Evolutionary conservation across 2,113 vertebrate species (phyloP).

Genomic region (Mustela lutreola): DNA sequence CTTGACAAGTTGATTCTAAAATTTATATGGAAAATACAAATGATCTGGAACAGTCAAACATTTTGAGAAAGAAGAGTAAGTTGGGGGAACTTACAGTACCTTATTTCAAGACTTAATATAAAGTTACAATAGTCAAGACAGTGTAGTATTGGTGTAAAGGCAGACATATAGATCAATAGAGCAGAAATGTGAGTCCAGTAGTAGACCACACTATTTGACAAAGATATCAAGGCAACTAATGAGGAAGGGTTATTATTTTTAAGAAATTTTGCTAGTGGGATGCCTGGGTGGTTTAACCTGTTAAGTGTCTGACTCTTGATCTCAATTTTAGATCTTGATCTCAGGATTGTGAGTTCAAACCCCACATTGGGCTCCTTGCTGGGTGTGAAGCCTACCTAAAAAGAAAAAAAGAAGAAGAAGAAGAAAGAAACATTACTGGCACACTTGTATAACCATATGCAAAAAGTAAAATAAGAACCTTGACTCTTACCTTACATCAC

Average conservation of each 20-base stretch:
- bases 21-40: conserved; percentile 44
- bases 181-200: not conserved
- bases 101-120: conserved; percentile 33
- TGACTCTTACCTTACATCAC: not conserved
- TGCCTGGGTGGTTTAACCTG: not conserved
- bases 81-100: not conserved
- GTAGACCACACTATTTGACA: not conserved
- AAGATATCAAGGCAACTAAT: not conserved
- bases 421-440: not conserved
- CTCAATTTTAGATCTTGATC: not conserved
- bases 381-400: not conserved
- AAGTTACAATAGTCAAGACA: not conserved
- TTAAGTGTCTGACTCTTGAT: not conserved
- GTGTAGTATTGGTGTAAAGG: not conserved
- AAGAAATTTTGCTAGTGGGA: not conserved
- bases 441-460: not conserved
- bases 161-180: not conserved
- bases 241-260: conserved; percentile 17
- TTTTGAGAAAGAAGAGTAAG: conserved; percentile 37
- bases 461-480: not conserved
- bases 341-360: not conserved
- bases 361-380: not conserved
- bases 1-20: conserved; percentile 57
- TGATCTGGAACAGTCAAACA: not conserved
- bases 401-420: not conserved